phyloP scores from a whole-genome alignment of 1,140 invertebrate genomes.

The Meloidogyne chitwoodi region DNA sequence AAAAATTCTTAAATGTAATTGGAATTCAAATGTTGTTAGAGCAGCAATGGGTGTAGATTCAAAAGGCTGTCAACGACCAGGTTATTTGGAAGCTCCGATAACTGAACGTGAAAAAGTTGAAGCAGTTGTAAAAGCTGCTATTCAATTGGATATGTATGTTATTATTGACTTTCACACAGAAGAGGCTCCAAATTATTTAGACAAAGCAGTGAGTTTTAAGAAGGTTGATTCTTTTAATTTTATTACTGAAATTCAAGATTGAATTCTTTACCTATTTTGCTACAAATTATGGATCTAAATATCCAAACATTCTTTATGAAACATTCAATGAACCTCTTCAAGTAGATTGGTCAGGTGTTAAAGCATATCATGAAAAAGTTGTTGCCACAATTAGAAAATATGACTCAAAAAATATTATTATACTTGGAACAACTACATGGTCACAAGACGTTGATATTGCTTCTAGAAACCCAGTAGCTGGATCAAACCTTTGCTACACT shows the following conservation, averaged over 20 bases:
- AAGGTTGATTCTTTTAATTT: too few relatives aligned
- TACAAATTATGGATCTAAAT: not conserved
- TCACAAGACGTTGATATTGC: not conserved
- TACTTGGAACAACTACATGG: not conserved
- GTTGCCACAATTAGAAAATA: not conserved
- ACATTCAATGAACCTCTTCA: not conserved
- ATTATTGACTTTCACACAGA: not conserved
- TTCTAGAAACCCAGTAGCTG: not conserved
- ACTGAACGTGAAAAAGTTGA: not conserved
- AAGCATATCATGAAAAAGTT: not conserved
- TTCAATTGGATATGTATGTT: not conserved
- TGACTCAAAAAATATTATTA: conserved; percentile 3
- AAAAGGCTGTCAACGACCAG: not conserved
- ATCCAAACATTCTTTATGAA: not conserved
- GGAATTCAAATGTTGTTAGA: not conserved
- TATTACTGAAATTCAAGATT: too few relatives aligned
- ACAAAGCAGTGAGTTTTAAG: not conserved
- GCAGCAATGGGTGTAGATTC: not conserved
- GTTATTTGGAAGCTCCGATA: not conserved
- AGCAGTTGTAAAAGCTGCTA: not conserved
- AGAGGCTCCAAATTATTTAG: not conserved
- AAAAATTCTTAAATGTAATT: not conserved
- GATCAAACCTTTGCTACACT: conserved; percentile 6
- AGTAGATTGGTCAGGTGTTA: not conserved
- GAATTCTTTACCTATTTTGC: not conserved